Conservation (phyloP, 2,888 invertebrate genomes). For the Conops quadrifasciatus region DNA sequence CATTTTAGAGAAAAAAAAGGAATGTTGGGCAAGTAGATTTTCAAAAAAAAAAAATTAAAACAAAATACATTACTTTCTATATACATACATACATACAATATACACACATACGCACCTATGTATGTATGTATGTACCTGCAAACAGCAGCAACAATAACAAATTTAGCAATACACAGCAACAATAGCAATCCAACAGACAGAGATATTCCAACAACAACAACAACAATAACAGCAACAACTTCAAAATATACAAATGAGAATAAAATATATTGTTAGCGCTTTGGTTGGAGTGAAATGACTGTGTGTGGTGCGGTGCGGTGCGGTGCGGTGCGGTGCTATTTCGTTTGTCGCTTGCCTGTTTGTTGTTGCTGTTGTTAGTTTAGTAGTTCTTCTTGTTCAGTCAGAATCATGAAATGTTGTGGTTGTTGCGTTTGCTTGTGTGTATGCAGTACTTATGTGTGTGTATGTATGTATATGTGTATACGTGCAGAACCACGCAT, state of each 20-base stretch:
- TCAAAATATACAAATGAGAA: neutral
- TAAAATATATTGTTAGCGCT: constrained; percentile 27
- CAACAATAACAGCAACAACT: constrained; percentile 34
- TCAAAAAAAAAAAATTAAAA: constrained; percentile 38
- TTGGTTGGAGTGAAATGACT: constrained; percentile 32
- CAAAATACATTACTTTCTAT: constrained; percentile 42
- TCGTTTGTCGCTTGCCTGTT: constrained; percentile 7
- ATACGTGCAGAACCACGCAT: too few relatives aligned
- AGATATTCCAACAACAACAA: constrained; percentile 12
- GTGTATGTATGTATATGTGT: constrained; percentile 2
- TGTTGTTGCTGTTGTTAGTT: constrained; percentile 50
- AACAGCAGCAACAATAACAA: constrained; percentile 24
- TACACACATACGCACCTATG: constrained; percentile 35
- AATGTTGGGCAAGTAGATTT: constrained; percentile 36
- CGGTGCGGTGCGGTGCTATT: constrained; percentile 24
- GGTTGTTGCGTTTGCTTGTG: constrained; percentile 38
- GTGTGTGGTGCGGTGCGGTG: too few relatives aligned
- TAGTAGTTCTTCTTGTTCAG: constrained; percentile 24
- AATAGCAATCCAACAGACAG: constrained; percentile 35
- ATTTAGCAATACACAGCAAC: constrained; percentile 1
- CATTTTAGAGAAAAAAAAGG: constrained; percentile 47
- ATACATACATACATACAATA: constrained; percentile 47
- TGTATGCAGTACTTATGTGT: constrained; percentile 51
- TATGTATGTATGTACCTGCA: constrained; percentile 30
- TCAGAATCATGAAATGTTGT: constrained; percentile 4